A percentile compares a stretch with the other conserved stretches of the same genome.
phyloP scores from a whole-genome alignment of 2,797 vertebrate genomes.

The Arrhamphus sclerolepis region DNA sequence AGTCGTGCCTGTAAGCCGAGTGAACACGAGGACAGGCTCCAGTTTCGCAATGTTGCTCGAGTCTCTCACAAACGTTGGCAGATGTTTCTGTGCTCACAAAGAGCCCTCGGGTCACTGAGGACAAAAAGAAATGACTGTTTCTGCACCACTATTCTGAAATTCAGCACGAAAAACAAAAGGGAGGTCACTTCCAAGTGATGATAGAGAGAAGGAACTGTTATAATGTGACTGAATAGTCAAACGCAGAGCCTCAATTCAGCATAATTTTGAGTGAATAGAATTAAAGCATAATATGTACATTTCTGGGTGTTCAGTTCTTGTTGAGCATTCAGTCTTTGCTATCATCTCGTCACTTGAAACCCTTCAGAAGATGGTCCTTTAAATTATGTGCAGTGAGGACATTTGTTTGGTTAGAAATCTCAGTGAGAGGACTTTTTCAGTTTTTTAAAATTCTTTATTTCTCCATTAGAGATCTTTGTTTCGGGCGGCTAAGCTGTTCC shows the following conservation, averaged over 20 bases:
- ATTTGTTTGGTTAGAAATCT: conserved; percentile 13
- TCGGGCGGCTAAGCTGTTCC: conserved; percentile 89
- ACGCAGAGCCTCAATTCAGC: no score
- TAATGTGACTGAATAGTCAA: no score
- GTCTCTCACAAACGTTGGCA: conserved; percentile 39
- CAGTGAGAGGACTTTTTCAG: conserved; percentile 5
- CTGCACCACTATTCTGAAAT: conserved; percentile 23
- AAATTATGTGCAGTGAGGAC: conserved; percentile 53
- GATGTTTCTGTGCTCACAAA: conserved; percentile 9
- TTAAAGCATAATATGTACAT: no score
- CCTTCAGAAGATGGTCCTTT: conserved; percentile 59
- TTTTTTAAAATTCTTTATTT: conserved; percentile 17
- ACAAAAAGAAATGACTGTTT: conserved; percentile 35
- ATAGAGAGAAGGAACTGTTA: no score
- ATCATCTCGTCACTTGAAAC: conserved; percentile 28
- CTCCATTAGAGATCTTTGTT: conserved; percentile 88
- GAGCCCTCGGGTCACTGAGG: conserved; percentile 48
- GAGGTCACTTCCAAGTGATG: no score
- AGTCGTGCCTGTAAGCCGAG: conserved; percentile 13
- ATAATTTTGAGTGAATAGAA: no score
- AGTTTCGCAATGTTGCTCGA: conserved; percentile 38
- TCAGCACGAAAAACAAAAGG: neutral
- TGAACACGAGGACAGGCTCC: conserved; percentile 7
- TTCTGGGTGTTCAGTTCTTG: no score
- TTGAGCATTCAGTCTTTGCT: conserved; percentile 27